Evolutionary conservation across 1,140 invertebrate species (phyloP), one percentile per base, ranked within the genome.

Genomic region (Cotesia glomerata): DNA sequence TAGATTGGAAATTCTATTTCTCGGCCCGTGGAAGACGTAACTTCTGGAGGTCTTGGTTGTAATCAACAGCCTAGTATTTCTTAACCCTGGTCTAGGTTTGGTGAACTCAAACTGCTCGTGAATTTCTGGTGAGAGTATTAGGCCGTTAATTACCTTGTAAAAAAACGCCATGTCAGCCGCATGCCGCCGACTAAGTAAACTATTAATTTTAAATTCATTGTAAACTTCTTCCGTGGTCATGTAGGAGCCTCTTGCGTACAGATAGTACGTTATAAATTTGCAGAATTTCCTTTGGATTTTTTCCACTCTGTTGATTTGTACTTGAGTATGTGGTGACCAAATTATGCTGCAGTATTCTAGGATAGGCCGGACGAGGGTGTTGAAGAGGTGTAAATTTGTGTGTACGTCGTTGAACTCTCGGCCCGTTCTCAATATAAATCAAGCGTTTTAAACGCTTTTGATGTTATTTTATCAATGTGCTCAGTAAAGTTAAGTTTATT

Each of bases 401-500:
- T n/a, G 45, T 49, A n/a, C 8, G 45, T 49, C 13, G 45, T 49
- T 49, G 45, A 49, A 49, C 7, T 49, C 45, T 49, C 45, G 7
- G 7, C 45, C 45, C 7, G 45, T n/a, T n/a, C 45, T 8, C 7
- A 49, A 49, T 8, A 49, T 49, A 9, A 49, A 49, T 9, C 45
- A 0, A 49, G n/a, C n/a, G n/a, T n/a, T n/a, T n/a, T n/a, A n/a
- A n/a, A n/a, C n/a, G n/a, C n/a, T n/a, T n/a, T n/a, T n/a, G n/a
- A n/a, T n/a, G 2, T 0, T 1, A 2, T 49, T 14, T 32, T 56
- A 54, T 56, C 63, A 32, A 62, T 5, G 14, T 68, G 56, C 4
- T 5, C 2, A 34, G 58, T 62, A 14, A 73, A 73, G 26, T 54
- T 39, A 4, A 73, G 35, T 16, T 64, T 69, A 34, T 4, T 35